These are phyloP conservation scores for Spea hammondii DNA, from an alignment of 2,797 vertebrate species.

Conservation along the genomic window DNA sequence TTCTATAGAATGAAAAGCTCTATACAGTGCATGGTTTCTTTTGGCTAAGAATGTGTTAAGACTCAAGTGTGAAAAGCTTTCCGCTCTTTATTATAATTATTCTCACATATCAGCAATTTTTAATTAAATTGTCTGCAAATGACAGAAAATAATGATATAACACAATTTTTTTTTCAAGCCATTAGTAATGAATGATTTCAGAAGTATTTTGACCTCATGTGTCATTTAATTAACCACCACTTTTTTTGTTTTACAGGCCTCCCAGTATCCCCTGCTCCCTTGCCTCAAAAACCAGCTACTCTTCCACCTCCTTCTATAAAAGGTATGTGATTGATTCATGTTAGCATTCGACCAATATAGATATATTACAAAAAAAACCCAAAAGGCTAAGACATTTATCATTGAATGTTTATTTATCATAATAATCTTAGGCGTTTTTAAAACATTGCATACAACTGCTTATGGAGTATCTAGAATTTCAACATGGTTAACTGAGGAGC, in stretches of 20 bases:
- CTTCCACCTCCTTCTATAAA: constrained; percentile 19
- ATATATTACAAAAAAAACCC: too few relatives aligned
- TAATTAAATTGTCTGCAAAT: constrained; percentile 3
- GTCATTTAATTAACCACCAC: neutral
- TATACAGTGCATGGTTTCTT: too few relatives aligned
- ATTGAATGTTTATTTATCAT: too few relatives aligned
- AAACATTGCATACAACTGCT: too few relatives aligned
- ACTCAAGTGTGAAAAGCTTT: neutral
- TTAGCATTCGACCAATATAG: too few relatives aligned
- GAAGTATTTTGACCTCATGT: neutral
- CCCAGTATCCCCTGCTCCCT: constrained; percentile 25
- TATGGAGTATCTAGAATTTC: too few relatives aligned
- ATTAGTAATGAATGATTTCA: neutral
- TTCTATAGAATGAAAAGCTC: too few relatives aligned
- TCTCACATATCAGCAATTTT: constrained; percentile 15
- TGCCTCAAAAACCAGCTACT: neutral
- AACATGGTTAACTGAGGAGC: too few relatives aligned
- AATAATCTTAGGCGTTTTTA: too few relatives aligned
- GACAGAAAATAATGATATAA: neutral
- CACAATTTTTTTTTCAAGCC: neutral
- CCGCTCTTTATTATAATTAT: neutral
- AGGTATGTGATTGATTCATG: constrained; percentile 20
- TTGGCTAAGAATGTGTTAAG: neutral
- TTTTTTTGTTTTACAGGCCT: constrained; percentile 15
- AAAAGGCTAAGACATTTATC: too few relatives aligned